Conservation (phyloP, 1,140 invertebrate species). For the Mycetomoellerius zeteki region DNA sequence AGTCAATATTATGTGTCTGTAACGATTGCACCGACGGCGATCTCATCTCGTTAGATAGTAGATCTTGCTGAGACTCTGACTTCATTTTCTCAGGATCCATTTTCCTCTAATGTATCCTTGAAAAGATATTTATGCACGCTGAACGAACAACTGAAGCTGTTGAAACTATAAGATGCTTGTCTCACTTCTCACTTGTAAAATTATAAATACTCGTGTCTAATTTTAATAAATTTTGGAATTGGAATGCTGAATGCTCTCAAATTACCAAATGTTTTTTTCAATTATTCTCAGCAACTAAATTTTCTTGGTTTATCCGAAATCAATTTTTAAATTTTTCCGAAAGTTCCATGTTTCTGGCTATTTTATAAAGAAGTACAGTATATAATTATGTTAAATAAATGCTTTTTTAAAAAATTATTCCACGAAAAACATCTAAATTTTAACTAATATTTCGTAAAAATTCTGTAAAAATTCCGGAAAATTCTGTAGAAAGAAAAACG, state of each 20-base stretch:
- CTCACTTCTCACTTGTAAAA: not conserved
- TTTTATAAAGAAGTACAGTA: no score
- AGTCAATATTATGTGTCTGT: constrained; percentile 85
- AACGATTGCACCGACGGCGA: constrained; percentile 77
- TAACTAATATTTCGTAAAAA: not conserved
- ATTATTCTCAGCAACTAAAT: not conserved
- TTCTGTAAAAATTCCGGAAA: not conserved
- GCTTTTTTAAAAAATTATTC: not conserved
- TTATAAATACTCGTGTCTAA: not conserved
- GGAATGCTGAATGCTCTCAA: not conserved
- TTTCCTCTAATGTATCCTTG: not conserved
- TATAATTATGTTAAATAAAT: not conserved
- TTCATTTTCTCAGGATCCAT: no score
- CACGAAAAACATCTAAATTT: not conserved
- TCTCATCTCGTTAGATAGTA: constrained; percentile 82
- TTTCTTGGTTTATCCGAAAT: not conserved
- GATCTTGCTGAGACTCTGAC: constrained; percentile 86
- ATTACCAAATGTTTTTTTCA: not conserved
- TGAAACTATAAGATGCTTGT: not conserved
- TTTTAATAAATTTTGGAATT: not conserved
- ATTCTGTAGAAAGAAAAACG: not conserved
- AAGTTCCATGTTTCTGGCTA: no score
- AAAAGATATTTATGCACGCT: not conserved
- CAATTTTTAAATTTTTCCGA: no score
- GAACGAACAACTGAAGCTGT: not conserved